Evolutionary conservation across 2,797 vertebrate genomes (phyloP).

Genomic region (Parauchenoglanis punctatus): DNA sequence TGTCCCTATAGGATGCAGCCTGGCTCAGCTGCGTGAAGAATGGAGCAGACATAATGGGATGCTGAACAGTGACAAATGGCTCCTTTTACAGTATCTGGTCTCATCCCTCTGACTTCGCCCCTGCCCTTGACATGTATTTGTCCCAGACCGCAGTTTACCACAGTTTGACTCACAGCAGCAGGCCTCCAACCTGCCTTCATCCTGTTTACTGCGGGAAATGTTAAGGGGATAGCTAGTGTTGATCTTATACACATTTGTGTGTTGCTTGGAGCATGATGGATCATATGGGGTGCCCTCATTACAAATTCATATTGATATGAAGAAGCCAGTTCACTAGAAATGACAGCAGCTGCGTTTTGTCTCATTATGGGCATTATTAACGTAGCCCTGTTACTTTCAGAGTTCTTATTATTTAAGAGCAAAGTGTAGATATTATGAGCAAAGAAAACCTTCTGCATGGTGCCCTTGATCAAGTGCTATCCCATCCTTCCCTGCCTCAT

Average conservation of each 20-base stretch:
- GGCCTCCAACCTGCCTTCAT: conserved; percentile 11
- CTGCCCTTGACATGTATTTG: conserved; percentile 73
- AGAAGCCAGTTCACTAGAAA: neutral
- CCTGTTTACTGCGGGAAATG: neutral
- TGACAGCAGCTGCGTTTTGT: neutral
- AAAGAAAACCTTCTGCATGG: neutral
- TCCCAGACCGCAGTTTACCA: conserved; percentile 57
- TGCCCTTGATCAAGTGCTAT: neutral
- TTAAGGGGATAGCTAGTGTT: neutral
- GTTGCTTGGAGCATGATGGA: neutral
- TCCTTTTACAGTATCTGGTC: conserved; percentile 66
- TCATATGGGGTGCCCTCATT: neutral
- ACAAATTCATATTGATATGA: neutral
- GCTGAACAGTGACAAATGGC: conserved; percentile 75
- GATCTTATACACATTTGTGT: neutral
- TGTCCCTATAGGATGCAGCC: conserved; percentile 56
- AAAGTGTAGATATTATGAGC: neutral
- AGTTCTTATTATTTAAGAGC: neutral
- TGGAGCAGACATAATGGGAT: conserved; percentile 66
- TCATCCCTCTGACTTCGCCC: conserved; percentile 68
- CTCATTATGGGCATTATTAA: neutral
- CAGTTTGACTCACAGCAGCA: conserved; percentile 57
- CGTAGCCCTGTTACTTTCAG: neutral
- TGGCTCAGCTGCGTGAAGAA: conserved; percentile 59
- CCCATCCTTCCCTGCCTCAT: neutral